phyloP scores from a whole-genome alignment of 2,797 vertebrate genomes.

The Enteromius argenteus region DNA sequence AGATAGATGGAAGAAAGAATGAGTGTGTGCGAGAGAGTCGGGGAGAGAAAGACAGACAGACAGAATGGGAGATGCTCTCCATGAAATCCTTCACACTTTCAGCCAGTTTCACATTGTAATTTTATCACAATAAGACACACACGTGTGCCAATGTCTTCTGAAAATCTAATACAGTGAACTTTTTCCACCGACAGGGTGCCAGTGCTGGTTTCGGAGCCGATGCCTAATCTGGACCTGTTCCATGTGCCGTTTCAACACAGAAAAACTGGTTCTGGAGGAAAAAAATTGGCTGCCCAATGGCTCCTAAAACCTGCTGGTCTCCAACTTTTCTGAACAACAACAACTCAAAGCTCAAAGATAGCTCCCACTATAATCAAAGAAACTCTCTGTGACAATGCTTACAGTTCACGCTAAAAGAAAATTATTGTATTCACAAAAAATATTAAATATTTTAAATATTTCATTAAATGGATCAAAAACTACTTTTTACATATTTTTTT shows the following conservation, averaged over 20 bases:
- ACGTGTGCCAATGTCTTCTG: conserved; percentile 15
- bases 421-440: neutral
- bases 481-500: neutral
- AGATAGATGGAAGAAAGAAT: conserved; percentile 25
- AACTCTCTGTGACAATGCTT: neutral
- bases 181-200: conserved; percentile 22
- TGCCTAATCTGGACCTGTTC: conserved; percentile 28
- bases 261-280: conserved; percentile 1
- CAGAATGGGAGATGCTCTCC: conserved; percentile 4
- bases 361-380: neutral
- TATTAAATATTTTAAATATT: too few relatives aligned
- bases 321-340: neutral
- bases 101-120: conserved; percentile 30
- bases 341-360: neutral
- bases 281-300: neutral
- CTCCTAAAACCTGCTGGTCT: conserved; percentile 17
- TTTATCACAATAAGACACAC: conserved; percentile 35
- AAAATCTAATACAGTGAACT: conserved; percentile 22
- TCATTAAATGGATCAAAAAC: neutral
- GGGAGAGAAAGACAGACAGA: conserved; percentile 10
- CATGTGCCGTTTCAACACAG: conserved; percentile 20
- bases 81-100: conserved; percentile 27
- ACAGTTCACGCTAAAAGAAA: neutral
- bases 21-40: neutral
- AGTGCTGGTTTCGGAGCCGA: conserved; percentile 7